Evolutionary conservation across 2,113 vertebrate species (phyloP).

Genomic region (Eidolon helvum): DNA sequence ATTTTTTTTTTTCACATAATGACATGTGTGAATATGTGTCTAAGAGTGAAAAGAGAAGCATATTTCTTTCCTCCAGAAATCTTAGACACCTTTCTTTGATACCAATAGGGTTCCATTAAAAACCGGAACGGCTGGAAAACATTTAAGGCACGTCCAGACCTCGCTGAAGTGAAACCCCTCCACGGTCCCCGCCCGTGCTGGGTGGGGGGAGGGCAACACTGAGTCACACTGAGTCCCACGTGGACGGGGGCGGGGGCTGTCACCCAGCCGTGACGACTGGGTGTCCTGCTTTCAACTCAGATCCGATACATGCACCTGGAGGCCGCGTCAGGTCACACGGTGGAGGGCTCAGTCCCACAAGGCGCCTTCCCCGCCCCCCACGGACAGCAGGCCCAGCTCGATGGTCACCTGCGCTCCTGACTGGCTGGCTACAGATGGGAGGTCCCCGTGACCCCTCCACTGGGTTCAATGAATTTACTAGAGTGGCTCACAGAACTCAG

Average conservation of each 20-base stretch:
- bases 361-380: not conserved
- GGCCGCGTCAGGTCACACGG: not conserved
- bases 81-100: not conserved
- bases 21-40: not conserved
- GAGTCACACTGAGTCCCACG: not conserved
- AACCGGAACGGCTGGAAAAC: not conserved
- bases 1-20: not conserved
- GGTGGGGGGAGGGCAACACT: rapidly evolving
- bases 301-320: no score
- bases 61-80: not conserved
- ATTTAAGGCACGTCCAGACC: not conserved
- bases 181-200: rapidly evolving
- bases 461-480: not conserved
- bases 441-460: not conserved
- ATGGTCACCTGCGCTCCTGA: not conserved
- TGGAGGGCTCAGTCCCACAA: not conserved
- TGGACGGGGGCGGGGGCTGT: rapidly evolving
- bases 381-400: not conserved
- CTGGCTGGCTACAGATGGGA: no score
- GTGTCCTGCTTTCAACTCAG: not conserved
- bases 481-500: not conserved
- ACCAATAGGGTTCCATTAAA: not conserved
- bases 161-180: not conserved
- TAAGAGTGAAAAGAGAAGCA: not conserved
- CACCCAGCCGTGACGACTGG: no score